These are phyloP conservation scores for Pristionchus fissidentatus DNA, from an alignment of 2,888 invertebrate species.

Conservation along the genomic window DNA sequence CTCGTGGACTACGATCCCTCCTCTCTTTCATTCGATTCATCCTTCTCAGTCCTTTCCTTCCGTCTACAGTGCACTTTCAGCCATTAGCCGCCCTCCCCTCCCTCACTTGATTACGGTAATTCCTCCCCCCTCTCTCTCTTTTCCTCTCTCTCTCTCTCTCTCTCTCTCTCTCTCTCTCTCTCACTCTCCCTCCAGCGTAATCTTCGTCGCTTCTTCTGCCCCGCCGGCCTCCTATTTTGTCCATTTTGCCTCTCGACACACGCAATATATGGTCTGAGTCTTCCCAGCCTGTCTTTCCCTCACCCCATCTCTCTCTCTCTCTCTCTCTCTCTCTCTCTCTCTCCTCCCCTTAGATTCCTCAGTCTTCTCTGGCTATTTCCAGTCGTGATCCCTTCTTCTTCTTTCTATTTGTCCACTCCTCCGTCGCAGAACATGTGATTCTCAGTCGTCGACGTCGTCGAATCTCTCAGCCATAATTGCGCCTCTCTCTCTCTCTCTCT, in stretches of 20 bases:
- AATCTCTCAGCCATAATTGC: not conserved
- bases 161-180: not conserved
- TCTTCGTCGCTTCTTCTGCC: not conserved
- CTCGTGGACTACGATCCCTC: too few relatives aligned
- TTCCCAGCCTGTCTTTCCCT: conserved; percentile 2
- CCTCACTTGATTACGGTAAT: not conserved
- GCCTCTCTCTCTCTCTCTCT: too few relatives aligned
- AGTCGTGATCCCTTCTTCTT: conserved; percentile 26
- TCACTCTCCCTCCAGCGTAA: not conserved
- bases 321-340: not conserved
- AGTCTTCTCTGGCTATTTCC: conserved; percentile 17
- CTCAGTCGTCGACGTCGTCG: not conserved
- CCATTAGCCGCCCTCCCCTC: too few relatives aligned
- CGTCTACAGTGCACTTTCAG: too few relatives aligned
- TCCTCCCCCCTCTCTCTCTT: not conserved
- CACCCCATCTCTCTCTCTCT: not conserved
- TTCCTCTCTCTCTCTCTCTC: too few relatives aligned
- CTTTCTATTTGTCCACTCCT: not conserved
- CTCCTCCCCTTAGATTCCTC: conserved; percentile 12
- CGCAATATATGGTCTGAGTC: conserved; percentile 17
- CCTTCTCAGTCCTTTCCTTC: not conserved
- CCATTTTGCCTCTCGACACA: not conserved
- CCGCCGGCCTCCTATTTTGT: conserved; percentile 13
- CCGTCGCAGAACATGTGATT: not conserved
- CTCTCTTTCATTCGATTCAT: not conserved